Evolutionary conservation across 92 coral and sea anemone genomes (phyloP).

Genomic region (Hydrozoanthus gracilis): DNA sequence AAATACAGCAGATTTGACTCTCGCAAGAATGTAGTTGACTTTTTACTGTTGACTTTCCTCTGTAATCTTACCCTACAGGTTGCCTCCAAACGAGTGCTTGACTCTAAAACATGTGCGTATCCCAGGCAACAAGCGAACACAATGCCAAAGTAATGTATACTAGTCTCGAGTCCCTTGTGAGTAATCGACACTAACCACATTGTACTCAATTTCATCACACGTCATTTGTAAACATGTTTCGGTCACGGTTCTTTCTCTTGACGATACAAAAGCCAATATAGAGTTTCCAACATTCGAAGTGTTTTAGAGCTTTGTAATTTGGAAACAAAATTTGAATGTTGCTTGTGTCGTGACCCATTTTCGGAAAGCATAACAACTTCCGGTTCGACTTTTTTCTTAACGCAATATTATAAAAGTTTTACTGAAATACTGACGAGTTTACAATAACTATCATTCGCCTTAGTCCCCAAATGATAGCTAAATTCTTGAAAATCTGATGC

Average conservation of each 20-base stretch:
- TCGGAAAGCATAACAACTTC: no score
- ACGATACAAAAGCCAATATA: no score
- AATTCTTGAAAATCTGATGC: no score
- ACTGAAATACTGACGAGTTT: no score
- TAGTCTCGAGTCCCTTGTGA: slow-evolving; percentile 8
- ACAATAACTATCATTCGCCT: no score
- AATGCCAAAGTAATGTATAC: neutral
- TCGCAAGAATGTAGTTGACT: neutral
- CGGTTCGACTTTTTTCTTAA: no score
- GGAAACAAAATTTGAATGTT: no score
- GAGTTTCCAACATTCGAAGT: no score
- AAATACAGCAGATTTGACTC: neutral
- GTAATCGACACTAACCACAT: slow-evolving; percentile 8
- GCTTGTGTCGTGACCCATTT: no score
- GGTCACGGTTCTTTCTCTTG: neutral
- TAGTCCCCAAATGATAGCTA: no score
- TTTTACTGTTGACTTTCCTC: neutral
- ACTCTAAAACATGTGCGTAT: slow-evolving; percentile 38
- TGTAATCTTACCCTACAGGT: neutral
- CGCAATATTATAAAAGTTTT: no score
- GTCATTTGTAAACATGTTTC: neutral
- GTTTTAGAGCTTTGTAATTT: no score
- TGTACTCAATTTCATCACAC: neutral
- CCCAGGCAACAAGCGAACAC: slow-evolving; percentile 37
- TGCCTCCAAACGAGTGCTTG: slow-evolving; percentile 1